Percentiles rank a stretch among this genome's conserved stretches.
Evolutionary conservation across 2,797 vertebrate species (phyloP).

Genomic region (Hydrolagus colliei): DNA sequence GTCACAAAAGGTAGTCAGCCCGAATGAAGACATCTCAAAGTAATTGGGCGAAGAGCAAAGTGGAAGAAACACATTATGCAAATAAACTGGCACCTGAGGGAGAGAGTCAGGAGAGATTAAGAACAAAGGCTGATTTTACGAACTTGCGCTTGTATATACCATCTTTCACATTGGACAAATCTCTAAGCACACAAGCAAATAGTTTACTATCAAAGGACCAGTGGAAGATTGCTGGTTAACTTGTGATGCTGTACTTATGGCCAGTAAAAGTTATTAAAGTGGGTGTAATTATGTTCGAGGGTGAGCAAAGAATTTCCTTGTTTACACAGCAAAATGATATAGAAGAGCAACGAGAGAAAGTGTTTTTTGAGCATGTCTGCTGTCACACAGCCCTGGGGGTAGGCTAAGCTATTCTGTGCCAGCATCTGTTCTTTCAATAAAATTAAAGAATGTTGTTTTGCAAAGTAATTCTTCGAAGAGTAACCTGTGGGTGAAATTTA

Average conservation of each 20-base stretch:
- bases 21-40: not conserved
- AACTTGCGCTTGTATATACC: no score
- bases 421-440: no score
- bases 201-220: not conserved
- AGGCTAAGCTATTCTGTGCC: no score
- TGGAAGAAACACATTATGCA: not conserved
- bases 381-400: not conserved
- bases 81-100: no score
- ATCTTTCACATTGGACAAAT: not conserved
- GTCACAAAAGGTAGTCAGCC: not conserved
- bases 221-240: no score
- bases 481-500: not conserved
- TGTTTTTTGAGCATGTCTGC: not conserved
- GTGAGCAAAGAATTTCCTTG: not conserved
- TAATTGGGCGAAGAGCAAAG: not conserved
- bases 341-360: no score
- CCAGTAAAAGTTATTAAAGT: not conserved
- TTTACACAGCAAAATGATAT: not conserved
- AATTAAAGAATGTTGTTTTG: not conserved
- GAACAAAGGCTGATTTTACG: not conserved
- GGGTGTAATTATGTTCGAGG: not conserved
- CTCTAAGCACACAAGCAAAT: not conserved
- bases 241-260: not conserved
- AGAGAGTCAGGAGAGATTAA: not conserved
- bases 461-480: not conserved